Percentiles rank a stretch among this genome's conserved stretches.
phyloP scores from a whole-genome alignment of 2,113 vertebrate genomes.

The Gulo gulo region DNA sequence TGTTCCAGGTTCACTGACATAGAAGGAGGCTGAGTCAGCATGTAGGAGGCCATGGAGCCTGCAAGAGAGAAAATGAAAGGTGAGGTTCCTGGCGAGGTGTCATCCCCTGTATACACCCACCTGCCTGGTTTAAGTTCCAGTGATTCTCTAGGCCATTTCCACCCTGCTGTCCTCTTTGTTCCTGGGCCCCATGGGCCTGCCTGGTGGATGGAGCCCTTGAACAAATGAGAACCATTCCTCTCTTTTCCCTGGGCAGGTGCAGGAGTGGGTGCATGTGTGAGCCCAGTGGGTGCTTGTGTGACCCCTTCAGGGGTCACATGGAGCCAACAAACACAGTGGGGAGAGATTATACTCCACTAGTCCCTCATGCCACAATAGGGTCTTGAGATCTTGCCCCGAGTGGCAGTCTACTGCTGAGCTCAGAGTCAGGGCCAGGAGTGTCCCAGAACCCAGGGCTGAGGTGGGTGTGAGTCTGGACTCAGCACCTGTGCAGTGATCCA shows the following conservation, averaged over 20 bases:
- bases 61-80: background rate
- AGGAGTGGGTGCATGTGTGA: no score
- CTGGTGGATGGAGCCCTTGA: no score
- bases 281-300: no score
- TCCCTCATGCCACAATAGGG: background rate
- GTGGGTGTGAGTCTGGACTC: background rate
- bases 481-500: background rate
- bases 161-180: fast-evolving
- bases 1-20: fast-evolving
- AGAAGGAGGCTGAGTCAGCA: background rate
- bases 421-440: no score
- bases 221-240: fast-evolving
- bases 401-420: background rate
- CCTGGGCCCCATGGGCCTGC: fast-evolving
- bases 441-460: background rate
- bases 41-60: background rate
- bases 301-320: background rate
- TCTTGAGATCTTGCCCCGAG: background rate
- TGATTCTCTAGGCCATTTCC: background rate
- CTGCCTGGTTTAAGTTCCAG: background rate
- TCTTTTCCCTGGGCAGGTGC: no score
- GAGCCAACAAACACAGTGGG: fast-evolving
- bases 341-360: no score
- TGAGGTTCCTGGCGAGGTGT: fast-evolving
- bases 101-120: background rate